Base-by-base conservation (phyloP, 2,888 invertebrate genomes). In the Aspidiotus destructor region DNA sequence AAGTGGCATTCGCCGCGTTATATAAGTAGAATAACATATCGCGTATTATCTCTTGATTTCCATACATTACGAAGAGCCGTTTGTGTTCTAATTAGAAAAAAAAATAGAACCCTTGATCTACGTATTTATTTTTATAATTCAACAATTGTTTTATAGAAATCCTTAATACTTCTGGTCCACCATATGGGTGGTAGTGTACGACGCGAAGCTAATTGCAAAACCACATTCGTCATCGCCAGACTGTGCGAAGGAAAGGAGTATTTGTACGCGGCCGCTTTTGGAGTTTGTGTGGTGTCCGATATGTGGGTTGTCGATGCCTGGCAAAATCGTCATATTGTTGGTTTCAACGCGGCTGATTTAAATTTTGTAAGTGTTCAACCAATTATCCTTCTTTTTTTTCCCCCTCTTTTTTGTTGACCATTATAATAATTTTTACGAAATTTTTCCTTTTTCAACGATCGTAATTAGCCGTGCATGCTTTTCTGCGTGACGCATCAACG, bases 111-210 rank as follows among this genome's bases (percentile, higher is more conserved):
- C 28, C 28, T 28, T 5, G 2, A 28, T 28, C 28, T 28, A 28
- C 28, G 5, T 28, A 5, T 28, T 28, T 28, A 5, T 28, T 28
- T 28, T 28, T 28, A 28, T 28, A 28, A 28, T 28, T 28, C 28
- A 28, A 28, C 28, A 28, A 28, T 28, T 28, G 28, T 67, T 72
- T 79, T 78, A 16, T 79, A 94, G 94, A 87, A 87, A 75, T 85
- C 85, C 78, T 82, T 95, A 77, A 89, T 93, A 74, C 88, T 88
- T 74, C 81, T 93, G 77, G 89, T 96, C 74, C 96, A 96, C 81
- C 88, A 89, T 77, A 96, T 97, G 96, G 95, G 95, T 74, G 97
- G 96, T 62, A 92, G 92, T 74, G 90, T 96, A 75, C 85, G 94
- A 72, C 91, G 89, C 80, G 93, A 96, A 76, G 87, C 92, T 84